Evolutionary conservation across 2,797 vertebrate genomes (phyloP), one percentile per base, ranked within the genome.

Genomic region (Ctenopoma multispine): DNA sequence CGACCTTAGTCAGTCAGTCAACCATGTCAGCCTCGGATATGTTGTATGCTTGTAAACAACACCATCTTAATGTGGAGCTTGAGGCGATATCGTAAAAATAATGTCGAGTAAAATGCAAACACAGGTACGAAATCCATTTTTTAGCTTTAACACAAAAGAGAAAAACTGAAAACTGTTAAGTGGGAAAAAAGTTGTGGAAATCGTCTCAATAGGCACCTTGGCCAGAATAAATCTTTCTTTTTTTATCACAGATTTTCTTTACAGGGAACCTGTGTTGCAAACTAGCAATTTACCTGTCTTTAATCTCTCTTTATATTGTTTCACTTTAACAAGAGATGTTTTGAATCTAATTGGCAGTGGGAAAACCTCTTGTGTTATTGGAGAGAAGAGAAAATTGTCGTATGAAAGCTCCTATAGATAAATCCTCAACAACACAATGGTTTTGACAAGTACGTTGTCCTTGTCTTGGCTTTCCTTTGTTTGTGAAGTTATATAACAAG

Each of bases 1-100:
- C 79, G 49, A 70, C 59, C 76, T 53, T 63, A 76, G 81, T 58
- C 69, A 76, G 81, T 58, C 69, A 55, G 70, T 78, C 64, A 75
- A 79, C 70, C 58, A n/a, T 77, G 61, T 24, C 75, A 68, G 65
- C 64, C 68, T 68, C 7, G n/a, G 59, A 84, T 79, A 69, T 63
- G 47, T 63, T 81, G 74, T n/a, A n/a, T 63, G 63, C 79, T 68
- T 70, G 65, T 84, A 82, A 89, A 89, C 86, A 82, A 68, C 72
- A 61, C 57, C 48, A 60, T 63, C 64, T 76, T 63, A 79, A 75
- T 20, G 14, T 5, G 14, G 65, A 66, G 68, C 61, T 79, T 15
- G 40, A 64, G 62, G 68, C 55, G 0, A 71, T 64, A 67, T 34
- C 0, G 8, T 46, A 59, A 72, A 83, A 72, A 79, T 72, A 43